These are phyloP conservation scores for Ellobius talpinus DNA, from an alignment of 2,113 vertebrate species.

Conservation along the genomic window DNA sequence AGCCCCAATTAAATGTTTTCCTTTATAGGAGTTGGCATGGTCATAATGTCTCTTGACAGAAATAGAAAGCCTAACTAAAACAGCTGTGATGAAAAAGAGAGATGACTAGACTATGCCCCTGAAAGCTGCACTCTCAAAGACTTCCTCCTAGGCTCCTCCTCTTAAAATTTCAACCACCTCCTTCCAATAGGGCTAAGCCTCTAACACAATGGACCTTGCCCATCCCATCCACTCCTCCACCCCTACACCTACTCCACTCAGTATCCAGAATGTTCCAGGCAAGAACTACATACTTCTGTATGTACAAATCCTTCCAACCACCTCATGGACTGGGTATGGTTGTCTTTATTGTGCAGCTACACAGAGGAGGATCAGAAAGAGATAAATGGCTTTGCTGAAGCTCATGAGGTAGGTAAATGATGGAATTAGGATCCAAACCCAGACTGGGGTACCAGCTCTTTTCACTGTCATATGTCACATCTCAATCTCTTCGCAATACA, in stretches of 20 bases:
- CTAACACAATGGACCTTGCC: not conserved
- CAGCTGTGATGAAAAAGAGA: not conserved
- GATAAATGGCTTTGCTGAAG: not conserved
- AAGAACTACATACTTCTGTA: not conserved
- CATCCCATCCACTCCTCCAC: not conserved
- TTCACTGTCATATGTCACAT: not conserved
- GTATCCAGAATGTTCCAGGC: not conserved
- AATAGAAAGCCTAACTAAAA: not conserved
- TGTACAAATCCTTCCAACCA: not conserved
- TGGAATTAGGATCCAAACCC: not conserved
- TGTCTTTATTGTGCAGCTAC: not conserved
- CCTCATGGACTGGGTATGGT: not conserved
- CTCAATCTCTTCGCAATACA: slow-evolving; percentile 28
- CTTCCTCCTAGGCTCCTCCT: not conserved
- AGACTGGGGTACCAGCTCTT: slow-evolving; percentile 12
- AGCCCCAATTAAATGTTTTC: not conserved
- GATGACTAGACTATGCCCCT: not conserved
- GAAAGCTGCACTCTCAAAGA: not conserved
- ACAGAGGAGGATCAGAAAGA: not conserved
- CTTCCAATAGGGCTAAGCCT: not conserved
- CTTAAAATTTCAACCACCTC: not conserved
- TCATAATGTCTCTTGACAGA: not conserved
- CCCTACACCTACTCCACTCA: not conserved
- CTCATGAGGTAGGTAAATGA: not conserved
- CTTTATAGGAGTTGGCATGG: not conserved